A percentile compares a stretch with the other conserved stretches of the same genome.
Evolutionary conservation across 2,113 vertebrate species (phyloP).

Genomic region (Anhinga anhinga): DNA sequence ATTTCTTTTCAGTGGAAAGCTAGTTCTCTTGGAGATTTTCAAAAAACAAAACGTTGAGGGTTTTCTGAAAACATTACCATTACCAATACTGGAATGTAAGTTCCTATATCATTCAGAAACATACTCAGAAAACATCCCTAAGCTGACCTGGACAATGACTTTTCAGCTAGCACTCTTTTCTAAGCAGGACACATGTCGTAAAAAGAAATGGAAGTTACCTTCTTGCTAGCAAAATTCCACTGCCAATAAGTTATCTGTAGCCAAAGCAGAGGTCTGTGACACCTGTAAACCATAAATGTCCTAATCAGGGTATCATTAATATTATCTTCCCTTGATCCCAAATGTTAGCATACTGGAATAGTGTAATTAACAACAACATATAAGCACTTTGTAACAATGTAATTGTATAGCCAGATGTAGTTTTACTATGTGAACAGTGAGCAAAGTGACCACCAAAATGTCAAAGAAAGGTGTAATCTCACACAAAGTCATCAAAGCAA

Average conservation of each 20-base stretch:
- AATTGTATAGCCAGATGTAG: neutral
- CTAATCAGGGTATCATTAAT: neutral
- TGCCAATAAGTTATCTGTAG: neutral
- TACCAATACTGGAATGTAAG: neutral
- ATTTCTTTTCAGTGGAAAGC: neutral
- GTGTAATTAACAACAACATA: neutral
- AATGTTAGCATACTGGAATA: neutral
- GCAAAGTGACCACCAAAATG: neutral
- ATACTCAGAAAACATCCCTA: neutral
- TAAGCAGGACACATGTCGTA: neutral
- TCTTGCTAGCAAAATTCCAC: neutral
- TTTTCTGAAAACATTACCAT: neutral
- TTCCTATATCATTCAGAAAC: neutral
- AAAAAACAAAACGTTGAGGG: rapidly evolving
- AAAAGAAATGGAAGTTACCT: neutral
- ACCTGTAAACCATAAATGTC: neutral
- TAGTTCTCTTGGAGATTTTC: neutral
- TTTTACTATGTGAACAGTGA: neutral
- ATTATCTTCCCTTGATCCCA: neutral
- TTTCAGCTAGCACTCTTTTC: neutral
- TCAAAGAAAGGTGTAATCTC: neutral
- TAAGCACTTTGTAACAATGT: neutral
- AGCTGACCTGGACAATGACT: neutral
- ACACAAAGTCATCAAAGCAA: neutral
- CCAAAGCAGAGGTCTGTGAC: neutral